Evolutionary conservation across 92 coral and sea anemone species (phyloP).

Genomic region (Micromussa lordhowensis): DNA sequence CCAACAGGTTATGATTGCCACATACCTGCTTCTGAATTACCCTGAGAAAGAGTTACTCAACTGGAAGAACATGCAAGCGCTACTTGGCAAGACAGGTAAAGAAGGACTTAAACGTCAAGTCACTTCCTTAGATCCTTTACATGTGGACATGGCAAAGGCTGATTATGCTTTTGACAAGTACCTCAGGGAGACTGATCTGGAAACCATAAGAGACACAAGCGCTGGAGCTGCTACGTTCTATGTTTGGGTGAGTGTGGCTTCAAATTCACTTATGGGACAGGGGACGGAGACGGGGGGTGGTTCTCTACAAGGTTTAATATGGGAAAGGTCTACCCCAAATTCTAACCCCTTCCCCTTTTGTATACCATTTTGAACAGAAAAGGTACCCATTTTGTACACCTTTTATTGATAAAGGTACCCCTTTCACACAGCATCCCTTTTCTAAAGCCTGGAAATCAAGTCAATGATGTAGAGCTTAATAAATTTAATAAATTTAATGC

Average conservation of each 20-base stretch:
- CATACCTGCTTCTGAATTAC: slow-evolving; percentile 86
- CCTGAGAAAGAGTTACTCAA: slow-evolving; percentile 86
- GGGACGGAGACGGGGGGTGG: too few relatives aligned
- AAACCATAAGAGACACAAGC: slow-evolving; percentile 92
- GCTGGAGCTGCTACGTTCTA: slow-evolving; percentile 99
- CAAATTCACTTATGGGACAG: not conserved
- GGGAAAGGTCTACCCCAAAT: too few relatives aligned
- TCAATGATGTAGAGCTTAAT: too few relatives aligned
- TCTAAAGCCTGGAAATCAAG: too few relatives aligned
- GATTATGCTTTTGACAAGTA: slow-evolving; percentile 82
- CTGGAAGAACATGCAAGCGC: slow-evolving; percentile 97
- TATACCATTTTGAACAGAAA: too few relatives aligned
- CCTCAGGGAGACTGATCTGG: slow-evolving; percentile 82
- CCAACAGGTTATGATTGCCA: slow-evolving; percentile 91
- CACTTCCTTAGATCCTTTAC: slow-evolving; percentile 86
- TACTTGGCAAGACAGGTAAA: slow-evolving; percentile 96
- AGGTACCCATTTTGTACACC: too few relatives aligned
- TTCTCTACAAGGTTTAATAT: too few relatives aligned
- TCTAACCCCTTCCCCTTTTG: too few relatives aligned
- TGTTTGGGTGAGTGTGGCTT: slow-evolving; percentile 86
- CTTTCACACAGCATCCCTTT: too few relatives aligned
- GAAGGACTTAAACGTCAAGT: slow-evolving; percentile 96
- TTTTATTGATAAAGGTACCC: too few relatives aligned
- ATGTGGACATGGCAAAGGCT: slow-evolving; percentile 88
- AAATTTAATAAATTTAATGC: too few relatives aligned